Base-by-base conservation (phyloP, 2,113 vertebrate genomes). In the Vulpes lagopus region DNA sequence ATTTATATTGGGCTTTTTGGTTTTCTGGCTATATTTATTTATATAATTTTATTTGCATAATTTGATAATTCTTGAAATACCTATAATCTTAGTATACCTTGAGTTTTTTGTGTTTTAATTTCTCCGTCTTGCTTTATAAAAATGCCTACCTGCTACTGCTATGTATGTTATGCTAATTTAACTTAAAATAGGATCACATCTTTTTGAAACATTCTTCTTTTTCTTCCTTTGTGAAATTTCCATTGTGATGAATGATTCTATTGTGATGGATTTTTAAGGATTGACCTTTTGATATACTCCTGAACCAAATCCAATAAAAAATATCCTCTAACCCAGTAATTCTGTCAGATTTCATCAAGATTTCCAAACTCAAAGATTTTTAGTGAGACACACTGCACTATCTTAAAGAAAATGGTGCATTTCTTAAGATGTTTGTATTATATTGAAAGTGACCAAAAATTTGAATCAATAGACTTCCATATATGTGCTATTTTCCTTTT, bases 231-330 rank as follows among this genome's bases (percentile, higher is more conserved):
- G 32, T 85, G 27, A 88, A 78, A 43, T 92, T 88, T 94, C 11
- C 73, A 3, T 83, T 95, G 4, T 85, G 32, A 69, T 65, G n/a
- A 96, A 51, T 88, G 64, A 90, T 90, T 96, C 15, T 49, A 80
- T 30, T 96, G 22, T 95, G 38, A 94, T 95, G 57, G 79, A 95
- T 93, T 95, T 91, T 96, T 71, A 74, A 83, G 57, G 51, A 53
- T 16, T 93, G 71, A 93, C 76, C 65, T 94, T 84, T 35, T 94
- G 22, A 67, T 65, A 8, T 80, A 82, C 89, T 53, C 43, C 43
- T 89, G 59, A 96, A 86, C n/a, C 35, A 97, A 91, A 86, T 91
- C n/a, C 22, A 90, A 74, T 94, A 88, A 71, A 93, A 89, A 71
- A 30, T 38, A 85, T 51, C 38, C 23, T 93, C 27, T 86, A 94